Percentiles rank a stretch among this genome's conserved stretches.
phyloP scores from a whole-genome alignment of 2,113 vertebrate species.

The Hemicordylus capensis region DNA sequence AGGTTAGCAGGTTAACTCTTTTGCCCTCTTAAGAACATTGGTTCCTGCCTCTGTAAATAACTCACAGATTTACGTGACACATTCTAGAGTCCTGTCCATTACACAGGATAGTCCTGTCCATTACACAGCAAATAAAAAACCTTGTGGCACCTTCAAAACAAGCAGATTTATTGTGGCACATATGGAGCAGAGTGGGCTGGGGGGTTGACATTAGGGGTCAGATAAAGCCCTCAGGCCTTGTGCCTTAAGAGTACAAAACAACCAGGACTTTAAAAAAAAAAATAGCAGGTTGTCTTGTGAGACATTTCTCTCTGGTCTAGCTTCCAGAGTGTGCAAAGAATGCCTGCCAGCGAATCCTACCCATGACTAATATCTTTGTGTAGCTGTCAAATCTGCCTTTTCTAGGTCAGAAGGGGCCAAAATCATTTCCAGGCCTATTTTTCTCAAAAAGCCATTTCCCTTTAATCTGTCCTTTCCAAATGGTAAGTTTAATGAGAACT shows the following conservation, averaged over 20 bases:
- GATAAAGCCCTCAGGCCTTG: neutral
- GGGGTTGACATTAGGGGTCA: neutral
- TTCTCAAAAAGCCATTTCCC: conserved; percentile 69
- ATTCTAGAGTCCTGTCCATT: too few species aligned
- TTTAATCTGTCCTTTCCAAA: conserved; percentile 72
- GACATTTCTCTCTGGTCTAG: conserved; percentile 35
- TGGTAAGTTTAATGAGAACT: conserved; percentile 73
- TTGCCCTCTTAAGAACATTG: neutral
- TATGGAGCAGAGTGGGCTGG: neutral
- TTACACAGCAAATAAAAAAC: neutral
- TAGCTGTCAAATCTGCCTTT: conserved; percentile 63
- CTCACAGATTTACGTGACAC: neutral
- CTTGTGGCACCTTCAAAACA: neutral
- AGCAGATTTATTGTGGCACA: neutral
- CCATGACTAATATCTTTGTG: conserved; percentile 28
- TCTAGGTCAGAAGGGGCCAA: conserved; percentile 66
- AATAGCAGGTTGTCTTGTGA: conserved; percentile 31
- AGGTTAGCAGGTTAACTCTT: neutral
- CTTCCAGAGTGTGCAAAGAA: conserved; percentile 43
- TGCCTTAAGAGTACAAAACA: conserved; percentile 38
- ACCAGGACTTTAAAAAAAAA: neutral
- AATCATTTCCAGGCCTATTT: conserved; percentile 74
- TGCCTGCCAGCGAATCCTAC: conserved; percentile 54
- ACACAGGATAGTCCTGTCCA: neutral
- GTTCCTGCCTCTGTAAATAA: neutral